These are phyloP conservation scores for Centropus bengalensis DNA, from an alignment of 2,113 vertebrate species.

Conservation along the genomic window DNA sequence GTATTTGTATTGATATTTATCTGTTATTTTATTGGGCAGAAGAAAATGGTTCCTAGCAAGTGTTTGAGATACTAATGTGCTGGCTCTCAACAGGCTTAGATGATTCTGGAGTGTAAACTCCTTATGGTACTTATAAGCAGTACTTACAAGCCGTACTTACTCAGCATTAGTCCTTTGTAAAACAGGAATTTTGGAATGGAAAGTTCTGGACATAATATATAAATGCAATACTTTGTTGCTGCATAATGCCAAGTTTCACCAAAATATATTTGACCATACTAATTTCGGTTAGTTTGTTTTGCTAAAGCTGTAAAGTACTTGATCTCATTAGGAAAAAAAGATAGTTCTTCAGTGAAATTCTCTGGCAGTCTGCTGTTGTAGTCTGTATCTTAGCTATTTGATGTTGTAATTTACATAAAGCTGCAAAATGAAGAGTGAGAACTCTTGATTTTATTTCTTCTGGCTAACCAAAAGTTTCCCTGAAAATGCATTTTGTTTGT, in stretches of 20 bases:
- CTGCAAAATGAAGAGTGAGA: background rate
- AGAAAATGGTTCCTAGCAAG: background rate
- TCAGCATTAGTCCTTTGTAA: background rate
- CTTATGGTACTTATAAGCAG: background rate
- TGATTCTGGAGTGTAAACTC: background rate
- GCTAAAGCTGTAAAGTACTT: background rate
- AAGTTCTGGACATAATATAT: background rate
- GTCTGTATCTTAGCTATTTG: background rate
- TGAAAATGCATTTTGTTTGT: background rate
- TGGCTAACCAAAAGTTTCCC: background rate
- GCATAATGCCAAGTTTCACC: background rate
- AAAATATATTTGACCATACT: background rate
- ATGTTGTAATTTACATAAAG: background rate
- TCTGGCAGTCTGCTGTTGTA: background rate
- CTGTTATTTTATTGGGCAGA: background rate
- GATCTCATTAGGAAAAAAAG: background rate
- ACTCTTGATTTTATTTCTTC: background rate
- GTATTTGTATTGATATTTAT: background rate
- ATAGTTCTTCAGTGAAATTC: background rate
- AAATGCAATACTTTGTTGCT: background rate
- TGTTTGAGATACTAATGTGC: background rate
- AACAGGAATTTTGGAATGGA: background rate
- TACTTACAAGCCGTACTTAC: background rate
- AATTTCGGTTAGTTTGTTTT: background rate
- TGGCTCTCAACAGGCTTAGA: background rate